Evolutionary conservation across 2,797 vertebrate genomes (phyloP), one percentile per base, ranked within the genome.

Genomic region (Channa striata): DNA sequence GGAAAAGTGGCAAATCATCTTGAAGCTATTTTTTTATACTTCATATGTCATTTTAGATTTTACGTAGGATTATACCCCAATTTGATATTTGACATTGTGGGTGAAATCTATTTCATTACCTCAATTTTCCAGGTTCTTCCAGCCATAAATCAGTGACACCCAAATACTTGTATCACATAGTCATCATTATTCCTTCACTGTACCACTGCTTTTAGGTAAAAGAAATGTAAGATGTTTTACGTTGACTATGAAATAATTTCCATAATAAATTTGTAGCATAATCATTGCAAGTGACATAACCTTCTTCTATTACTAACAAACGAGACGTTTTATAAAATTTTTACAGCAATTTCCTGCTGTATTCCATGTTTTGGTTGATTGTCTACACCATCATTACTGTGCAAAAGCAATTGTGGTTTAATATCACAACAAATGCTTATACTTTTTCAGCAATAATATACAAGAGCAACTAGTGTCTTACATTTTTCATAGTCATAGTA

Each of bases 71-170:
- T 50, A 30, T 47, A 65, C 42, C 25, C 58, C 21, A 63, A 39
- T 48, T 58, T 39, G 23, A 11, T 8, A 49, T 39, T 50, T 68
- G 59, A 51, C 68, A 56, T 16, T 47, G 42, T 68, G 37, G 59
- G 20, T 2, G 0, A 39, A 71, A 66, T 62, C 34, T 60, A 8
- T 43, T 2, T n/a, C 40, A 50, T 72, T 57, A 42, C 25, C 52
- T 53, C 61, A 12, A 58, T 70, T 49, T 78, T 20, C 20, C 6
- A 20, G 51, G 37, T 47, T 40, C 46, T 54, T 59, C 49, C 47
- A 63, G 39, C 51, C 33, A 37, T 76, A 77, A 67, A 65, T 74
- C 51, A 65, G 40, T n/a, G n/a, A 25, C 43, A 39, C 33, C 19
- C 7, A 58, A 49, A 51, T 51, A 39, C 33, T 72, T 21, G 12